Conservation (phyloP, 2,888 invertebrate species). For the Capitulum mitella region DNA sequence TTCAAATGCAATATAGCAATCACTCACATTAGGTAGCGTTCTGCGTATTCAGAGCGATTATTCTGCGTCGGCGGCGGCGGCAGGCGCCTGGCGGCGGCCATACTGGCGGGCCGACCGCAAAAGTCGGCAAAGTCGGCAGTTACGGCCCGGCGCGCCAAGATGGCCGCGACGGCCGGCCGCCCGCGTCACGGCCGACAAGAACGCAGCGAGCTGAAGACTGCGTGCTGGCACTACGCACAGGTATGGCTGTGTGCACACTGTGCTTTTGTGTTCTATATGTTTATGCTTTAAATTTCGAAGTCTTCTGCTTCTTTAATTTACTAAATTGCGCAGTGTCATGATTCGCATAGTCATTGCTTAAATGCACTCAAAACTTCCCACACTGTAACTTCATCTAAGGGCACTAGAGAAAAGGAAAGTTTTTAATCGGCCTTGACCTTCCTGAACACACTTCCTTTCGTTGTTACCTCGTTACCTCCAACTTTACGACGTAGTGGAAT, state of each 20-base stretch:
- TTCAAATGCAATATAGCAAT: no score
- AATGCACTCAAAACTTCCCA: no score
- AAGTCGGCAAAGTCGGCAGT: constrained; percentile 20
- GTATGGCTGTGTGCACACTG: no score
- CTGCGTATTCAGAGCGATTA: no score
- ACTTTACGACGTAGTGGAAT: constrained; percentile 4
- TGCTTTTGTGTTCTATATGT: no score
- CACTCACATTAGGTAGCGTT: no score
- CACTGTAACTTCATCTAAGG: neutral
- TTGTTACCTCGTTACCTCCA: constrained; percentile 21
- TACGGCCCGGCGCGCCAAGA: neutral
- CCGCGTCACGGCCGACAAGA: neutral
- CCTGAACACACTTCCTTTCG: constrained; percentile 18
- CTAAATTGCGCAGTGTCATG: no score
- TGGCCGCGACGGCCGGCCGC: neutral
- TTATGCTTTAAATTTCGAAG: no score
- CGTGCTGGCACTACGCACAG: no score
- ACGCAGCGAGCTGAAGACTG: no score
- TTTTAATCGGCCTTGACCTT: neutral
- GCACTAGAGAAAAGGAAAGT: neutral
- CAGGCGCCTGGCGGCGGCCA: neutral
- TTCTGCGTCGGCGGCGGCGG: neutral
- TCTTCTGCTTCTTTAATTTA: no score
- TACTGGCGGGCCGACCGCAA: neutral
- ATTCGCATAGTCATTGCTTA: no score